Conservation (phyloP, 2,888 invertebrate genomes). For the Camponotus fellah region DNA sequence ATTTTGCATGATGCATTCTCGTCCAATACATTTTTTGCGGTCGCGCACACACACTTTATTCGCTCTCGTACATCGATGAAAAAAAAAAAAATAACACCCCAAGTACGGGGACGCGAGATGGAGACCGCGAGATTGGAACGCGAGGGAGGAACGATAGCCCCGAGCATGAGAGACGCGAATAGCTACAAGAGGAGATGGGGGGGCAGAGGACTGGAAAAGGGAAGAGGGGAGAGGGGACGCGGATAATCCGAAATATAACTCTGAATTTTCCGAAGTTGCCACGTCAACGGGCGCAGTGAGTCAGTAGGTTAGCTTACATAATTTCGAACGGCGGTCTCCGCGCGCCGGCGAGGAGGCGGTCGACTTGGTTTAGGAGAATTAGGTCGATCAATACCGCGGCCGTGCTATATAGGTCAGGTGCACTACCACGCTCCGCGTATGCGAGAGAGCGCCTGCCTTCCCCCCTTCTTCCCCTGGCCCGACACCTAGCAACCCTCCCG, state of each 20-base stretch:
- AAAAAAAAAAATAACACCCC: neutral
- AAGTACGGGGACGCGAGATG: neutral
- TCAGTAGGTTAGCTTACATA: conserved; percentile 82
- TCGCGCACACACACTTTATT: conserved; percentile 27
- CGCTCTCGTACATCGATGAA: conserved; percentile 24
- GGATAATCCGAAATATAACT: conserved; percentile 43
- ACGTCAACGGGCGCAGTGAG: conserved; percentile 75
- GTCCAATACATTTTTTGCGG: conserved; percentile 16
- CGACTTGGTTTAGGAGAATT: conserved; percentile 78
- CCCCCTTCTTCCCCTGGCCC: conserved; percentile 13
- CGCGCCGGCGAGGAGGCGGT: conserved; percentile 70
- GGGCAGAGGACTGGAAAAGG: neutral
- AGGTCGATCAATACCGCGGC: conserved; percentile 84
- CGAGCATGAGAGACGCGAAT: conserved; percentile 27
- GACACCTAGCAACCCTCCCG: conserved; percentile 64
- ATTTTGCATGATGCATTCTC: neutral
- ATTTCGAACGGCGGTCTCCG: conserved; percentile 74
- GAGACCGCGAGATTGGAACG: neutral
- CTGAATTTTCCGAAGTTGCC: conserved; percentile 57
- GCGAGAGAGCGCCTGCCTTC: conserved; percentile 26
- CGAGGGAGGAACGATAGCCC: conserved; percentile 8
- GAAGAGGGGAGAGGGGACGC: neutral
- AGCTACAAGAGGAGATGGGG: neutral
- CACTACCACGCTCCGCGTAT: conserved; percentile 75
- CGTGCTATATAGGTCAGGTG: conserved; percentile 84